Conservation (phyloP, 2,797 vertebrate genomes). For the Picus viridis region DNA sequence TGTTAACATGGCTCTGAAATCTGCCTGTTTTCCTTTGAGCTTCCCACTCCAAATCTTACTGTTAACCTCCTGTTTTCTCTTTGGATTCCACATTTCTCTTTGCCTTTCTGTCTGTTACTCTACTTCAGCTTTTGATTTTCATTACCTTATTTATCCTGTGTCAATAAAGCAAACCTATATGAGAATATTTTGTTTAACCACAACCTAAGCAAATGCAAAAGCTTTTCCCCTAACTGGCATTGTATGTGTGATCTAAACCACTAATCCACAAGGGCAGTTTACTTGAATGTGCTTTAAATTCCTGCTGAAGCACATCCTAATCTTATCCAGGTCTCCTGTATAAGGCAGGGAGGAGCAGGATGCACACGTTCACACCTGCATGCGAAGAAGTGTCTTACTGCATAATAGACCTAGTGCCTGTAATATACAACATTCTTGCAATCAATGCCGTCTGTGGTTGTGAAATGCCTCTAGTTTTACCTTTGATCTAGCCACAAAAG, state of each 20-base stretch:
- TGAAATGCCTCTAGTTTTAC: neutral
- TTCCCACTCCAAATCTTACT: neutral
- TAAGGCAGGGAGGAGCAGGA: neutral
- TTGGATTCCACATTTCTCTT: neutral
- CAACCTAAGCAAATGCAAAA: neutral
- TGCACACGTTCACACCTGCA: neutral
- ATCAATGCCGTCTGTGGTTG: neutral
- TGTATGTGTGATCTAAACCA: slow-evolving; percentile 12
- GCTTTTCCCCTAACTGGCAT: neutral
- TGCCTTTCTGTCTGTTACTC: neutral
- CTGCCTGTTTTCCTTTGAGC: neutral
- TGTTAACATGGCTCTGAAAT: neutral
- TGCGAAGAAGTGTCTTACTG: neutral
- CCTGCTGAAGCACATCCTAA: slow-evolving; percentile 5
- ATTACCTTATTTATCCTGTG: neutral
- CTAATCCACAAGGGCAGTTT: neutral
- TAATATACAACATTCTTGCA: neutral
- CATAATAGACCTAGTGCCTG: neutral
- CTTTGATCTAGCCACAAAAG: neutral
- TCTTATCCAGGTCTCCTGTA: neutral
- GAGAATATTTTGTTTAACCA: neutral
- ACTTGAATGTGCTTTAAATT: slow-evolving; percentile 1
- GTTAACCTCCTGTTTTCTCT: neutral
- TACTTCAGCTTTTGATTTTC: neutral
- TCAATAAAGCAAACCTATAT: neutral